Conservation (phyloP, 2,888 invertebrate genomes). For the Lasioglossum malachurum region DNA sequence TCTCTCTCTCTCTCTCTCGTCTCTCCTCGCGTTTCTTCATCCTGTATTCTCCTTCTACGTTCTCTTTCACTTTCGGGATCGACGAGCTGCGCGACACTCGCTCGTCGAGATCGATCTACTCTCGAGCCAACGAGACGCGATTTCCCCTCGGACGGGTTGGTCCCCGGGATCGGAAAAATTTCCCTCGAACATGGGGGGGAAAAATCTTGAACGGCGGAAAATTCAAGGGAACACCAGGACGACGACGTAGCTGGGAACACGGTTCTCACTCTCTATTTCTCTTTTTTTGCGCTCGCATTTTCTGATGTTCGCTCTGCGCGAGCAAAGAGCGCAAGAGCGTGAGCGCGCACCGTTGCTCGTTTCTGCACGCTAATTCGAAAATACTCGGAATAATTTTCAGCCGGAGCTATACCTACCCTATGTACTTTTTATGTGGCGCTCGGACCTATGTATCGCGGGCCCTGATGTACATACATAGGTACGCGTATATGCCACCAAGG, state of each 20-base stretch:
- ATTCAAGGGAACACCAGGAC: neutral
- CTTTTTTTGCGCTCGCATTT: neutral
- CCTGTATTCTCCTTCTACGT: neutral
- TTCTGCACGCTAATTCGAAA: conserved; percentile 80
- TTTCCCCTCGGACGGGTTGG: conserved; percentile 1
- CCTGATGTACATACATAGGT: conserved; percentile 59
- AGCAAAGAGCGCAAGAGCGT: neutral
- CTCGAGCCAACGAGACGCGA: neutral
- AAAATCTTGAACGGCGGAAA: neutral
- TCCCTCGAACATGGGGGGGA: neutral
- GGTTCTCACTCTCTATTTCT: neutral
- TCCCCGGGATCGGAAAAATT: neutral
- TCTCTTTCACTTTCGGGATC: conserved; percentile 15
- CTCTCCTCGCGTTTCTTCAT: neutral
- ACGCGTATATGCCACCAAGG: conserved; percentile 70
- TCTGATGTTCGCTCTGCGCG: neutral
- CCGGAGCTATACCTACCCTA: conserved; percentile 67
- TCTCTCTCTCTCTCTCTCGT: neutral
- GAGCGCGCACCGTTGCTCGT: conserved; percentile 49
- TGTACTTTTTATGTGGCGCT: conserved; percentile 78
- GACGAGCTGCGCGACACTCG: neutral
- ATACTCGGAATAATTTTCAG: conserved; percentile 78
- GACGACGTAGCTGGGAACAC: neutral
- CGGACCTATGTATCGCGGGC: conserved; percentile 77
- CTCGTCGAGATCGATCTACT: neutral